Percentiles rank a stretch among this genome's conserved stretches.
Evolutionary conservation across 2,797 vertebrate genomes (phyloP).

Genomic region (Graptemys geographica): DNA sequence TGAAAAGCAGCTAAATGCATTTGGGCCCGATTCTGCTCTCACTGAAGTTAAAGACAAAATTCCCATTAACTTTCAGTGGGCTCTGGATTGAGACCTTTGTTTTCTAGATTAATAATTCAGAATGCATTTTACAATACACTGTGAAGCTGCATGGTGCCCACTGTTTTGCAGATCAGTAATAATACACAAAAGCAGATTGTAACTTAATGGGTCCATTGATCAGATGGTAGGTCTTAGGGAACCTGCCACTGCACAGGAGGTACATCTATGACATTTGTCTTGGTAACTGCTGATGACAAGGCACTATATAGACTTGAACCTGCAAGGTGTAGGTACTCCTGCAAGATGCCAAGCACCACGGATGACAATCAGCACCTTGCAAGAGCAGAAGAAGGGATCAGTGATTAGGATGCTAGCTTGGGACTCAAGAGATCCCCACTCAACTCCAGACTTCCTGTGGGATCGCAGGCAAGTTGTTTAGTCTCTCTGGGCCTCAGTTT

Average conservation of each 20-base stretch:
- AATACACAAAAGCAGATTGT: neutral
- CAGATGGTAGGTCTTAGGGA: neutral
- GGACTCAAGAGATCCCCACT: neutral
- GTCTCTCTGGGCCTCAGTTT: neutral
- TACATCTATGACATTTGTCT: fast-evolving
- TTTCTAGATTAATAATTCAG: neutral
- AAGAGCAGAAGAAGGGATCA: neutral
- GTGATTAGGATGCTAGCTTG: neutral
- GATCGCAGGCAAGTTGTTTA: neutral
- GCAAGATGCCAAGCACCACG: neutral
- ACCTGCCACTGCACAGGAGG: neutral
- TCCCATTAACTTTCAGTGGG: fast-evolving
- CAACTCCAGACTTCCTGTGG: neutral
- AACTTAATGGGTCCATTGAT: neutral
- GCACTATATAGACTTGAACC: neutral
- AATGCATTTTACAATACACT: neutral
- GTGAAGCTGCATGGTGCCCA: fast-evolving
- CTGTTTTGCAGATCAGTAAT: fast-evolving
- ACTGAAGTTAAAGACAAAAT: neutral
- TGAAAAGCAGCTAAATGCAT: neutral
- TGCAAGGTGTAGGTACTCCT: neutral
- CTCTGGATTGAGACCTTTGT: neutral
- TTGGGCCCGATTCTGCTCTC: neutral
- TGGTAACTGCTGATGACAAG: neutral
- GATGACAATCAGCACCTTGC: neutral